These are phyloP conservation scores for Chlorodrepanis virens DNA, from an alignment of 2,113 vertebrate genomes.

Conservation along the genomic window DNA sequence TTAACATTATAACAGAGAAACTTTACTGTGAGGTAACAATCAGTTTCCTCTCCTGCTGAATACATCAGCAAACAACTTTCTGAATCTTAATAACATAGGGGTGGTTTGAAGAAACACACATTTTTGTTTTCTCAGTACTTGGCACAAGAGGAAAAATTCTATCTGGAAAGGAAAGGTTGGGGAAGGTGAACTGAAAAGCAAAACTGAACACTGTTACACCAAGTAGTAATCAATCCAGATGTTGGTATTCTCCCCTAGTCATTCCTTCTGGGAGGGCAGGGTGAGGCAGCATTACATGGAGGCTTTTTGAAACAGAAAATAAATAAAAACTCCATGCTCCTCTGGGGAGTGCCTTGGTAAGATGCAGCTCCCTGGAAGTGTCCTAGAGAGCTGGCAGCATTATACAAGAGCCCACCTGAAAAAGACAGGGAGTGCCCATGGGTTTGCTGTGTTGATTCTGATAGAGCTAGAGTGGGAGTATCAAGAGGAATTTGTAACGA, in stretches of 20 bases:
- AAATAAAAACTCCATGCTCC: background rate
- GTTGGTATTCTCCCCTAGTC: background rate
- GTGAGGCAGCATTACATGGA: background rate
- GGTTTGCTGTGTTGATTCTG: background rate
- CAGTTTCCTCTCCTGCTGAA: background rate
- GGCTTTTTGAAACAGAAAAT: background rate
- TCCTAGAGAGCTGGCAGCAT: background rate
- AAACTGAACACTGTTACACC: background rate
- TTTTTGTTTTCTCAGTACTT: background rate
- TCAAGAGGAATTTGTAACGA: background rate
- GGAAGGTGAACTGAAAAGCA: background rate
- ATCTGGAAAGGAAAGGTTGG: background rate
- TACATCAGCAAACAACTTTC: background rate
- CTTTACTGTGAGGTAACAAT: background rate
- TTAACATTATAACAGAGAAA: constrained; percentile 5
- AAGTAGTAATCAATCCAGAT: background rate
- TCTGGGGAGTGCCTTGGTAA: background rate
- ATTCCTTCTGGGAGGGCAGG: background rate
- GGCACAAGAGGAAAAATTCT: background rate
- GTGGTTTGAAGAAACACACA: background rate
- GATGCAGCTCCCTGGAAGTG: background rate
- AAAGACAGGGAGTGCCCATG: background rate
- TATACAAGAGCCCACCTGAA: background rate
- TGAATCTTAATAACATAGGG: background rate
- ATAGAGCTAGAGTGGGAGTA: background rate